Percentiles rank a stretch among this genome's conserved stretches.
phyloP scores from a whole-genome alignment of 2,888 invertebrate genomes.

The Pristionchus japonicus region DNA sequence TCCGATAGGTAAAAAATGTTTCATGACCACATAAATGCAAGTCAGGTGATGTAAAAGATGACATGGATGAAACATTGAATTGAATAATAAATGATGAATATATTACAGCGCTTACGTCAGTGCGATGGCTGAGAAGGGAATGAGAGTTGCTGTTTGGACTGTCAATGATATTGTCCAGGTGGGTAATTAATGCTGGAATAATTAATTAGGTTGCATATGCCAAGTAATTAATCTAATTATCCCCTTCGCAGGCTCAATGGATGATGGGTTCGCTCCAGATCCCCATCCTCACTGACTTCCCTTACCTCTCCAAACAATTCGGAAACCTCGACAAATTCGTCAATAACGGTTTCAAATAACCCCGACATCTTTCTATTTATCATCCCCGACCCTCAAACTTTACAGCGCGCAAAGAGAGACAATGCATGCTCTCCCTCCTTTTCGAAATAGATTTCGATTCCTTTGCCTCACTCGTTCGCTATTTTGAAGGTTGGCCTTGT shows the following conservation, averaged over 20 bases:
- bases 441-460: slow-evolving; percentile 24
- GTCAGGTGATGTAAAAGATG: not conserved
- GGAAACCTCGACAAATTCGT: slow-evolving; percentile 39
- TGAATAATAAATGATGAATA: not conserved
- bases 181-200: too few relatives aligned
- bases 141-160: slow-evolving; percentile 68
- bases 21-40: not conserved
- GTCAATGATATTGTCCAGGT: slow-evolving; percentile 72
- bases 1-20: not conserved
- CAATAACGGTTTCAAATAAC: slow-evolving; percentile 42
- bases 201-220: not conserved
- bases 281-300: slow-evolving; percentile 72
- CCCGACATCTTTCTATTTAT: not conserved
- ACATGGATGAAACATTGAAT: not conserved
- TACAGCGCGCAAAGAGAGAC: not conserved
- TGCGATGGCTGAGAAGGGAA: slow-evolving; percentile 47
- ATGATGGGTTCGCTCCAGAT: slow-evolving; percentile 69
- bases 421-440: not conserved
- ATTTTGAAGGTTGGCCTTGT: slow-evolving; percentile 15
- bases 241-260: slow-evolving; percentile 61
- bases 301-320: slow-evolving; percentile 57
- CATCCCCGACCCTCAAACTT: not conserved
- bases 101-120: slow-evolving; percentile 56
- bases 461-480: not conserved
- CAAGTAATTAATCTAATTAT: not conserved